Percentiles rank a stretch among this genome's conserved stretches.
phyloP scores from a whole-genome alignment of 2,797 vertebrate species.

The Thripadectes ignobilis region DNA sequence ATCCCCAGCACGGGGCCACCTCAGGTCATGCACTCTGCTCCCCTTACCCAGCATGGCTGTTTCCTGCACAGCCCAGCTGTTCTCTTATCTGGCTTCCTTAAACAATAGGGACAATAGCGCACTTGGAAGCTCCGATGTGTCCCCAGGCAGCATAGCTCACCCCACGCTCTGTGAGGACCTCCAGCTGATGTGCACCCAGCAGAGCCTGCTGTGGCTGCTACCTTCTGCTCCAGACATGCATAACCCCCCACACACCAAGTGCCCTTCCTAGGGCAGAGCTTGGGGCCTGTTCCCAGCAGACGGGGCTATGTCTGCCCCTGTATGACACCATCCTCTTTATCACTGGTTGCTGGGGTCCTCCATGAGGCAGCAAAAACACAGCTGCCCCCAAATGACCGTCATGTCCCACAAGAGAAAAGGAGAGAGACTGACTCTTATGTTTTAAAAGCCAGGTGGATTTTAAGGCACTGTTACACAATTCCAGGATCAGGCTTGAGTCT shows the following conservation, averaged over 20 bases:
- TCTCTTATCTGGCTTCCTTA: background rate
- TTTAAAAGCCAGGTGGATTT: background rate
- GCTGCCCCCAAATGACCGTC: background rate
- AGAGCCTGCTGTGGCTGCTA: background rate
- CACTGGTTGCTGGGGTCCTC: background rate
- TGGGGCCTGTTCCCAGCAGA: background rate
- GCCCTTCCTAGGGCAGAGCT: background rate
- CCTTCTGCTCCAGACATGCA: background rate
- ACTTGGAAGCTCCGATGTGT: background rate
- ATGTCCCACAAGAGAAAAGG: background rate
- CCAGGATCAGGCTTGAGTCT: background rate
- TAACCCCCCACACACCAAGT: background rate
- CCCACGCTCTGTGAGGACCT: background rate
- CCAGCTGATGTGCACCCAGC: background rate
- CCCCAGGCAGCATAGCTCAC: background rate
- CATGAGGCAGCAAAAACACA: background rate
- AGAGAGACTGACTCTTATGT: background rate
- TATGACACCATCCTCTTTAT: background rate
- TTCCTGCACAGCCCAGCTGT: background rate
- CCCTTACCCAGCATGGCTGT: fast-evolving
- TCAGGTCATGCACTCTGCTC: background rate
- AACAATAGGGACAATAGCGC: background rate
- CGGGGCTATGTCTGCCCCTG: fast-evolving
- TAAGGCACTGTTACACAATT: background rate
- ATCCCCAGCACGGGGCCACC: fast-evolving